A percentile compares a stretch with the other conserved stretches of the same genome.
Conservation (phyloP, 2,113 vertebrate species). For the Lethenteron reissneri region DNA sequence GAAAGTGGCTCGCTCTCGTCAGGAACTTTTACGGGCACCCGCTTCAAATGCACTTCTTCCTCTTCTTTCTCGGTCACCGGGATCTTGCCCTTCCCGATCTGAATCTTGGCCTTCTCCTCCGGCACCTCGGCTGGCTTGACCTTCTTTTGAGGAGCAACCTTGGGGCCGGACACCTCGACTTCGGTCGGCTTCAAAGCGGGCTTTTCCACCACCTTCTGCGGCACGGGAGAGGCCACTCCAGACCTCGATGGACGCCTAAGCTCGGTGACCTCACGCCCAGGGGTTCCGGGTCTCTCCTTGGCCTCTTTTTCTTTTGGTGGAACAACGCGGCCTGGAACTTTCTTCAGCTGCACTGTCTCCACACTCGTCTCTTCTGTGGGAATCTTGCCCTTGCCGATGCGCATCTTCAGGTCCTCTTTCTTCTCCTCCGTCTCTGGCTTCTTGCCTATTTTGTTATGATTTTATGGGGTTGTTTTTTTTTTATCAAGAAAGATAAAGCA, state of each 20-base stretch:
- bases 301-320: background rate
- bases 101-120: constrained; percentile 6
- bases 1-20: too few relatives aligned
- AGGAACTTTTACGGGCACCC: constrained; percentile 17
- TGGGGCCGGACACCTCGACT: background rate
- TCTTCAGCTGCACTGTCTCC: constrained; percentile 1
- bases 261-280: too few relatives aligned
- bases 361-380: background rate
- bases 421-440: background rate
- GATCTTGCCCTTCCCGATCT: constrained; percentile 13
- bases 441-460: background rate
- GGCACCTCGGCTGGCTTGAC: background rate
- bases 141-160: constrained; percentile 2
- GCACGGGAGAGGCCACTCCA: too few relatives aligned
- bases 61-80: constrained; percentile 27
- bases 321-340: background rate
- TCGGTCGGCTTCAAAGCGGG: too few relatives aligned
- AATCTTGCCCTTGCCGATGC: background rate
- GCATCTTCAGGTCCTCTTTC: background rate
- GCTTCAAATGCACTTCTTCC: constrained; percentile 18
- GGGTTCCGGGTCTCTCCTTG: background rate
- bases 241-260: too few relatives aligned
- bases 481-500: too few relatives aligned
- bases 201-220: too few relatives aligned
- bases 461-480: background rate